phyloP scores from a whole-genome alignment of 2,113 vertebrate species.

The Petrocephalus zakoni region DNA sequence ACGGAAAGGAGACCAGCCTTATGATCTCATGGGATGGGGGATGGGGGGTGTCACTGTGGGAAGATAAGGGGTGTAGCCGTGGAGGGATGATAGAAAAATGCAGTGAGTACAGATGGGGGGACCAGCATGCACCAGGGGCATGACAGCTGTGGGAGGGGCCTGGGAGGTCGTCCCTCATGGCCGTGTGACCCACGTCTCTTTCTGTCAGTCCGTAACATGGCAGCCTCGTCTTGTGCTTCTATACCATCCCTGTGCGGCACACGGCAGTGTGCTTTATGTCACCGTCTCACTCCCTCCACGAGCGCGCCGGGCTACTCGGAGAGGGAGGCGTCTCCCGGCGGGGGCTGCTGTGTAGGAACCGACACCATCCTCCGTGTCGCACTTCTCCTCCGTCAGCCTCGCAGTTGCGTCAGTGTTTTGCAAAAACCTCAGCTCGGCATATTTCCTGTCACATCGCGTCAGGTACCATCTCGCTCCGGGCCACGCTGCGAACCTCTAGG shows the following conservation, averaged over 20 bases:
- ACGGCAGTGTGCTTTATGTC: neutral
- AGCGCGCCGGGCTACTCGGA: neutral
- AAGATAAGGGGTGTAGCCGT: neutral
- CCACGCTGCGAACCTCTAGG: neutral
- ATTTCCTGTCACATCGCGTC: conserved; percentile 39
- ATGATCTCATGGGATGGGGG: neutral
- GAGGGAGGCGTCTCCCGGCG: neutral
- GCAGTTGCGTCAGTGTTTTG: neutral
- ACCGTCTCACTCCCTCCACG: neutral
- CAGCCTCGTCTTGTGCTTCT: neutral
- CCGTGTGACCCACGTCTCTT: neutral
- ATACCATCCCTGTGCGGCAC: neutral
- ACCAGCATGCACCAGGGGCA: neutral
- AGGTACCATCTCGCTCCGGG: neutral
- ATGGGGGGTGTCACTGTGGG: neutral
- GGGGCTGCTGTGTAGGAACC: neutral
- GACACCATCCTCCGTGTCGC: neutral
- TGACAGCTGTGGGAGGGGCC: neutral
- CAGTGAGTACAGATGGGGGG: neutral
- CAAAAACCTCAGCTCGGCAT: neutral
- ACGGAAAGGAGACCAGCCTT: neutral
- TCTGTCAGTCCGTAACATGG: neutral
- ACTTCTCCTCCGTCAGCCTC: neutral
- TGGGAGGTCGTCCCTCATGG: neutral
- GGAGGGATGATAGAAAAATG: neutral